A percentile compares a stretch with the other conserved stretches of the same genome.
phyloP scores from a whole-genome alignment of 2,113 vertebrate genomes.

The Cochlearius cochlearius region DNA sequence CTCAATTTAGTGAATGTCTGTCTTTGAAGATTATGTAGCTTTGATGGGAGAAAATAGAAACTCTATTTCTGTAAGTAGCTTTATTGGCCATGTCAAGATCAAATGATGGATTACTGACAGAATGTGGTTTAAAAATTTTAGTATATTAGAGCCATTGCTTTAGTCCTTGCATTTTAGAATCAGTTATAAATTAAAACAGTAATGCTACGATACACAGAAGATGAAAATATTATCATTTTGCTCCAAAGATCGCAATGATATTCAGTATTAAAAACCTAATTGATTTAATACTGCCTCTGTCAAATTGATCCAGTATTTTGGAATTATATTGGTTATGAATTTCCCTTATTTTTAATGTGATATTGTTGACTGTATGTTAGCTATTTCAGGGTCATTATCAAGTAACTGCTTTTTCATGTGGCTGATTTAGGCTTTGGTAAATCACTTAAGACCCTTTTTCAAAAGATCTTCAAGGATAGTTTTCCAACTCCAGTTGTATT shows the following conservation, averaged over 20 bases:
- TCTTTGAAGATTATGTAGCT: constrained; percentile 32
- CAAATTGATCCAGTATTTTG: constrained; percentile 8
- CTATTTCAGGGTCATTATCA: neutral
- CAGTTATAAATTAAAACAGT: constrained; percentile 36
- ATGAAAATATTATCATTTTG: constrained; percentile 37
- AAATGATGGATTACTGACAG: constrained; percentile 2
- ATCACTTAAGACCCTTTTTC: neutral
- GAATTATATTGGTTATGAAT: neutral
- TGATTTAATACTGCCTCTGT: neutral
- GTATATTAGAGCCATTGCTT: constrained; percentile 10
- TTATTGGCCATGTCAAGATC: constrained; percentile 12
- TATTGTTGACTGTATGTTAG: neutral
- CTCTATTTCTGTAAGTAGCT: constrained; percentile 9
- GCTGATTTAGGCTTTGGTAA: neutral
- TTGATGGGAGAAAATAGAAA: constrained; percentile 13
- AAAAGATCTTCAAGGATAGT: neutral
- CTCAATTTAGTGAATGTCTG: neutral
- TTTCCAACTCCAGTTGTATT: neutral
- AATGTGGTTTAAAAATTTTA: neutral
- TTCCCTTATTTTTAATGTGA: neutral
- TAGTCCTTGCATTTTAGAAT: constrained; percentile 11
- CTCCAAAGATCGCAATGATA: neutral
- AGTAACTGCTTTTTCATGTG: neutral
- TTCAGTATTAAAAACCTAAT: constrained; percentile 52
- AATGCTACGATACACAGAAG: constrained; percentile 9